A percentile compares a stretch with the other conserved stretches of the same genome.
phyloP scores from a whole-genome alignment of 37 sponge, comb jelly and placozoan genomes.

The Mnemiopsis leidyi region DNA sequence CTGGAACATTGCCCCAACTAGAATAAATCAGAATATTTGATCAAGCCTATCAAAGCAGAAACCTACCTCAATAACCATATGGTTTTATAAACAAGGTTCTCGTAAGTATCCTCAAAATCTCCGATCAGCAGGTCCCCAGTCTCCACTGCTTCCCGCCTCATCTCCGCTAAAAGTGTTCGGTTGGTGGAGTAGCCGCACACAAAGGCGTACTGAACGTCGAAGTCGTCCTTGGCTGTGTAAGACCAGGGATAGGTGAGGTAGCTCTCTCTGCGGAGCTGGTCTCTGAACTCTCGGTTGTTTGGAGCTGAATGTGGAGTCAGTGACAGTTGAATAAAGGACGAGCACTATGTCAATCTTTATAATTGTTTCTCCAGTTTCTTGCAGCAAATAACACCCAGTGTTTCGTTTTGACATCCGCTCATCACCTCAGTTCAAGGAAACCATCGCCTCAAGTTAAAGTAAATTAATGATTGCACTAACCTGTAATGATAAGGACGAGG shows the following conservation, averaged over 20 bases:
- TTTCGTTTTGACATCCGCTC: not conserved
- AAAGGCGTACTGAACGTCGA: slow-evolving; percentile 27
- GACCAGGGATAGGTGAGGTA: slow-evolving; percentile 42
- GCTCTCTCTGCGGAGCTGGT: slow-evolving; percentile 42
- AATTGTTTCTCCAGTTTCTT: not conserved
- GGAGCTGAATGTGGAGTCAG: slow-evolving; percentile 1
- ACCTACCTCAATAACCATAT: slow-evolving; percentile 51
- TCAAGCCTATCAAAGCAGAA: not conserved
- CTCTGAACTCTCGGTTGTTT: slow-evolving; percentile 43
- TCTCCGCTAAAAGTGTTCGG: not conserved
- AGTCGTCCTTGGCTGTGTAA: not conserved
- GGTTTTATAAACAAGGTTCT: slow-evolving; percentile 57
- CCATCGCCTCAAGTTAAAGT: no score
- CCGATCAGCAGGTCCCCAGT: slow-evolving; percentile 39
- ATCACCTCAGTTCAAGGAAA: no score
- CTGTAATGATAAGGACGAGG: slow-evolving; percentile 47
- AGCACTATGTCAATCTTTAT: not conserved
- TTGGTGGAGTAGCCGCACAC: slow-evolving; percentile 39
- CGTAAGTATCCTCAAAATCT: slow-evolving; percentile 57
- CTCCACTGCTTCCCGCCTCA: slow-evolving; percentile 42
- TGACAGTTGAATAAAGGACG: no score
- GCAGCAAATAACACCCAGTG: no score
- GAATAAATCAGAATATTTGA: not conserved
- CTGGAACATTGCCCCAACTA: no score
- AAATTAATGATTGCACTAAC: not conserved